Percentiles rank a stretch among this genome's conserved stretches.
These are phyloP conservation scores for Heliothis peltigera DNA, from an alignment of 2,888 invertebrate species.

Conservation along the genomic window DNA sequence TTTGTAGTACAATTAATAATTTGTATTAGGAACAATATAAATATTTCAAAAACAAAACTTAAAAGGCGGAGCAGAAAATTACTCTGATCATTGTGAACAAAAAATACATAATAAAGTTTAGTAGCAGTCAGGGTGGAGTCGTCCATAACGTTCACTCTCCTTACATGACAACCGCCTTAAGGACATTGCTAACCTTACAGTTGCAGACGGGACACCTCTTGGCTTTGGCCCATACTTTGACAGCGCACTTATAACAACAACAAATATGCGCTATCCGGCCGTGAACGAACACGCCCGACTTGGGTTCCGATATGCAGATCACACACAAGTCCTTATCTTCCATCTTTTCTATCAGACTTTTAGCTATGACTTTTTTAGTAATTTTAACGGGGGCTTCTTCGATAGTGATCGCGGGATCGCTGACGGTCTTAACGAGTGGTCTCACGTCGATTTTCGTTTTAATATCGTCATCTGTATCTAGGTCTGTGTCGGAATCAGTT, in stretches of 20 bases:
- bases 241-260: slow-evolving; percentile 93
- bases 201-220: slow-evolving; percentile 93
- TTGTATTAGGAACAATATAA: not conserved
- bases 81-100: not conserved
- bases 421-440: slow-evolving; percentile 80
- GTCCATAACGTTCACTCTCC: slow-evolving; percentile 28
- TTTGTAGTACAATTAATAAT: no score
- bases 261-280: slow-evolving; percentile 92
- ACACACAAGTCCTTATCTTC: slow-evolving; percentile 87
- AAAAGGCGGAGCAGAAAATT: not conserved
- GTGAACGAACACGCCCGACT: slow-evolving; percentile 92
- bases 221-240: slow-evolving; percentile 91
- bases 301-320: slow-evolving; percentile 90
- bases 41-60: not conserved
- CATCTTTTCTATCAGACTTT: slow-evolving; percentile 71
- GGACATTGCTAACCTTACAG: slow-evolving; percentile 91
- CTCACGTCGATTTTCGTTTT: slow-evolving; percentile 60
- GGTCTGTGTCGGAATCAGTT: slow-evolving; percentile 65
- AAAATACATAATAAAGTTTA: no score
- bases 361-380: slow-evolving; percentile 70
- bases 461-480: slow-evolving; percentile 60
- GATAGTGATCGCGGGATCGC: slow-evolving; percentile 81
- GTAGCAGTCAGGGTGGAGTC: slow-evolving; percentile 3
- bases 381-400: slow-evolving; percentile 64
- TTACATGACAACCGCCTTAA: slow-evolving; percentile 90